Evolutionary conservation across 35 echinoderm and acorn worm genomes (phyloP).

Genomic region (Apostichopus parvimensis): DNA sequence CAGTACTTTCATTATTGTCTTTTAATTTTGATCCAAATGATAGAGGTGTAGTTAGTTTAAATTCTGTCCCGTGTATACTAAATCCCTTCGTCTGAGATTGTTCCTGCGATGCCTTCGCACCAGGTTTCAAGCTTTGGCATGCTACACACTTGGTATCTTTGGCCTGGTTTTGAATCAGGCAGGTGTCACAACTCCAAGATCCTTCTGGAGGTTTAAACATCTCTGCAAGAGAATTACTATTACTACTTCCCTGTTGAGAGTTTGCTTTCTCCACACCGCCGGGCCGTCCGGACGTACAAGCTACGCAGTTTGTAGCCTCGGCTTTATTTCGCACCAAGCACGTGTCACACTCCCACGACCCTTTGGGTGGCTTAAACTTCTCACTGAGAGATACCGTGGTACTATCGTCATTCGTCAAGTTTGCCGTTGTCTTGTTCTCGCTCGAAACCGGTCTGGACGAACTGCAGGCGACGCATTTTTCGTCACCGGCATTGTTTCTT

Average conservation of each 20-base stretch:
- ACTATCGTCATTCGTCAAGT: no score
- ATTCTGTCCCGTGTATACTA: not conserved
- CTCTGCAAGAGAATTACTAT: conserved; percentile 33
- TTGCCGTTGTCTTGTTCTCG: not conserved
- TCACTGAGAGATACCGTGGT: conserved; percentile 35
- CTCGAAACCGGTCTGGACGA: not conserved
- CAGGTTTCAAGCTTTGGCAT: conserved; percentile 52
- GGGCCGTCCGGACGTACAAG: conserved; percentile 56
- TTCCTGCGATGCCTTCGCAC: not conserved
- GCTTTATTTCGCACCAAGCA: conserved; percentile 71
- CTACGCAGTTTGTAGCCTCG: conserved; percentile 58
- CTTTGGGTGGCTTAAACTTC: conserved; percentile 71
- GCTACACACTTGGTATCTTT: conserved; percentile 48
- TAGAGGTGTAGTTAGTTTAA: not conserved
- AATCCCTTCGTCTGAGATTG: not conserved
- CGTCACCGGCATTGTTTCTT: conserved; percentile 16
- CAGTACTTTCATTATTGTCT: not conserved
- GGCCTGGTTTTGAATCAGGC: conserved; percentile 47
- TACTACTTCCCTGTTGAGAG: not conserved
- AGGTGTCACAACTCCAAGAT: conserved; percentile 67
- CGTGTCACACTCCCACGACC: conserved; percentile 73
- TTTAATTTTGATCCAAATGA: conserved; percentile 21
- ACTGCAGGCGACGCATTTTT: conserved; percentile 53
- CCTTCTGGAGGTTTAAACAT: conserved; percentile 65
- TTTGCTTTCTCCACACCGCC: conserved; percentile 2